phyloP scores from a whole-genome alignment of 1,140 invertebrate genomes.

The Anastrepha obliqua region DNA sequence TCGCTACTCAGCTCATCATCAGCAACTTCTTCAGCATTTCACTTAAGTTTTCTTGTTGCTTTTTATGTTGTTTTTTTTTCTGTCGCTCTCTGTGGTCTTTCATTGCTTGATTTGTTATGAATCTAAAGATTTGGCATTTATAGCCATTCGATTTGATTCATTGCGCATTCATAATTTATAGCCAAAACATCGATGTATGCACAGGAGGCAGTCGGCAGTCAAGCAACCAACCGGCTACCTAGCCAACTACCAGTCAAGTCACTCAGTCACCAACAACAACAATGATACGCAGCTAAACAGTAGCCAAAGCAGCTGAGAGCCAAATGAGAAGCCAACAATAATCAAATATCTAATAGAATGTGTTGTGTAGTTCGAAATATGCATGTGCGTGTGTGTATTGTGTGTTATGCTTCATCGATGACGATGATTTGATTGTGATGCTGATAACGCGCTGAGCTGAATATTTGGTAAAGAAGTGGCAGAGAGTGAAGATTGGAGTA shows the following conservation, averaged over 20 bases:
- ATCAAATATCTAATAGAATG: background rate
- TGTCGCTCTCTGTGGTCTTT: background rate
- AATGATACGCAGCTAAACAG: background rate
- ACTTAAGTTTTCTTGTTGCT: too few relatives aligned
- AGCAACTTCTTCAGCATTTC: too few relatives aligned
- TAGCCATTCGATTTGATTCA: conserved; percentile 41
- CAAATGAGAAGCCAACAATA: background rate
- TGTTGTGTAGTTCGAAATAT: background rate
- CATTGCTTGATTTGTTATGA: conserved; percentile 13
- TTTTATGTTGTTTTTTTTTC: background rate
- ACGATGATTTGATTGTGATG: conserved; percentile 33
- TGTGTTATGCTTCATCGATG: conserved; percentile 38
- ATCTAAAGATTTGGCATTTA: conserved; percentile 22
- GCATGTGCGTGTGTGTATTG: background rate
- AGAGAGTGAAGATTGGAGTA: background rate
- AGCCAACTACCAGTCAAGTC: background rate
- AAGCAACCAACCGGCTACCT: too few relatives aligned
- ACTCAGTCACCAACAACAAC: background rate
- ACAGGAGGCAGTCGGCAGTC: background rate
- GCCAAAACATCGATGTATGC: background rate
- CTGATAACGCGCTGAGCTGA: background rate
- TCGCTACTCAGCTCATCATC: too few relatives aligned
- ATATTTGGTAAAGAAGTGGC: background rate
- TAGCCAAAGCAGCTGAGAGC: background rate
- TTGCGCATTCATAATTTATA: conserved; percentile 38